Evolutionary conservation across 2,888 invertebrate species (phyloP), one percentile per base, ranked within the genome.

Genomic region (Lysandra bellargus): DNA sequence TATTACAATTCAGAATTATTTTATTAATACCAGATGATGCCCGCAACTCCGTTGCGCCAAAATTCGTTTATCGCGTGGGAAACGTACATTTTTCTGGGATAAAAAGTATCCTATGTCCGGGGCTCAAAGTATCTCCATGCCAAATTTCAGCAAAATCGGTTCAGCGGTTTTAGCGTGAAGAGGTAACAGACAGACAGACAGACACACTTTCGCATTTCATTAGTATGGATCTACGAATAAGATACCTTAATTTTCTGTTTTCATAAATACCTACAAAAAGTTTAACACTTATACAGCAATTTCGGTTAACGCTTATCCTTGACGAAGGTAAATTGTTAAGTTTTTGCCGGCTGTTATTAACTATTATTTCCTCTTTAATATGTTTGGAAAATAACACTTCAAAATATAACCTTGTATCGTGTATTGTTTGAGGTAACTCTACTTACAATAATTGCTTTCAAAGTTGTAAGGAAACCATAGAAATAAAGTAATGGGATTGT

Each of bases 401-500:
- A 17, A 64, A 61, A 61, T 64, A 61, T 61, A 30, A 69, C 64
- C 64, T 30, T 33, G 64, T 30, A 69, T 69, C 7, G 3, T 23
- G 69, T 37, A 69, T 69, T 69, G 33, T 69, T 64, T 14, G 69
- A 69, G 69, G 69, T 6, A 14, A 69, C 69, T 64, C 23, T 30
- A 14, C 37, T 74, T 44, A 74, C 74, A 74, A 74, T 44, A 44
- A 74, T 44, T 40, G 44, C 9, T 74, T 69, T 69, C 74, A 40
- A 74, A 40, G 74, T 74, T 40, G 30, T n/a, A 40, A 23, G 74
- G 74, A 74, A 74, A 44, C 74, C 74, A 74, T 74, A 74, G 4
- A 23, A 74, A 44, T 73, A 74, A 44, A 23, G 4, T 74, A 74
- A 74, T 74, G 74, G 4, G 74, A 74, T 74, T 74, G 74, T 44